Evolutionary conservation across 2,797 vertebrate genomes (phyloP).

Genomic region (Chaunax sp.): DNA sequence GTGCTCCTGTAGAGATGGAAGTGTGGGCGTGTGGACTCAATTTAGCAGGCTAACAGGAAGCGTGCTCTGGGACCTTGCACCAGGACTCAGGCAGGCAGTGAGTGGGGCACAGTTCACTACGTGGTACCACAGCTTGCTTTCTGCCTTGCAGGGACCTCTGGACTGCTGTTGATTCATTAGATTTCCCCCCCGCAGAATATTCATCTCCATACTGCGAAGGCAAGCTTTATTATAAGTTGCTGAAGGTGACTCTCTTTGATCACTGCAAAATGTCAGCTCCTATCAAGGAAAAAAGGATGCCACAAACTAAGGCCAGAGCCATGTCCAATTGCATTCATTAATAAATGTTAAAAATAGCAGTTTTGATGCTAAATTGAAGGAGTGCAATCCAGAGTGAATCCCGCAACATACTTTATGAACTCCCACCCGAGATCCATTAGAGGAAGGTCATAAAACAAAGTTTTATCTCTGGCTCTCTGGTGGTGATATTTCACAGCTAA

Average conservation of each 20-base stretch:
- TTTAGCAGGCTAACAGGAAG: slow-evolving; percentile 73
- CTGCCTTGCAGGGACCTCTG: slow-evolving; percentile 9
- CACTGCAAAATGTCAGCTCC: slow-evolving; percentile 37
- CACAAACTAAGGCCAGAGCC: slow-evolving; percentile 23
- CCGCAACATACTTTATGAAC: slow-evolving; percentile 33
- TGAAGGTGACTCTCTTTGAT: slow-evolving; percentile 66
- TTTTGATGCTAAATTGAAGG: slow-evolving; percentile 34
- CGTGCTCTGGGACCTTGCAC: slow-evolving; percentile 47
- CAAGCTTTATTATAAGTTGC: slow-evolving; percentile 35
- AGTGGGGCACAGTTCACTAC: slow-evolving; percentile 63
- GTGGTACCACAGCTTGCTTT: slow-evolving; percentile 27
- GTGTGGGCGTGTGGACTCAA: slow-evolving; percentile 58
- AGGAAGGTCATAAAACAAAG: slow-evolving; percentile 47
- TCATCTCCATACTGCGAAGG: slow-evolving; percentile 27
- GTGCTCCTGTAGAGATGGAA: slow-evolving; percentile 44
- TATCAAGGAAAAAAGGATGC: slow-evolving; percentile 43
- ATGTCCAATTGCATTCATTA: slow-evolving; percentile 40
- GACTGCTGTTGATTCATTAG: slow-evolving; percentile 13
- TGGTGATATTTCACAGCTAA: slow-evolving; percentile 63
- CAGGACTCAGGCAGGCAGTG: slow-evolving; percentile 41
- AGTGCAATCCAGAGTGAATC: slow-evolving; percentile 32
- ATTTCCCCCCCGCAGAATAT: slow-evolving; percentile 17
- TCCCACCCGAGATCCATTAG: slow-evolving; percentile 46
- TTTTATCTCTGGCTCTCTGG: slow-evolving; percentile 50
- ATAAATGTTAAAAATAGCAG: slow-evolving; percentile 54